Conservation (phyloP, 1,140 invertebrate genomes). For the Anagrus nilaparvatae region DNA sequence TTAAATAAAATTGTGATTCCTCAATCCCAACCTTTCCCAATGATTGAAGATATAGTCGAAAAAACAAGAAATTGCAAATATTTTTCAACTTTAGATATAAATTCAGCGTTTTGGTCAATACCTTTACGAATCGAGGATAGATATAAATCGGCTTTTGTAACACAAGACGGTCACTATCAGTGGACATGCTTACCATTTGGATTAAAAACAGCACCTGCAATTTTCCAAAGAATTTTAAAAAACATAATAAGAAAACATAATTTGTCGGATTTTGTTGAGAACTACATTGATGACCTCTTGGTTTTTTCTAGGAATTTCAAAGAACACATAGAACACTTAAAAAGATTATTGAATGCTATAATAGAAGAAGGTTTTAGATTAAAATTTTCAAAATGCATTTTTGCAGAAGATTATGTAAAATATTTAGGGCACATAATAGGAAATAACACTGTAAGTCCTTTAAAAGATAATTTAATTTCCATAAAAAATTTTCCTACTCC, state of each 20-base stretch:
- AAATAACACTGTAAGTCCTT: constrained; percentile 9
- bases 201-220: too few relatives aligned
- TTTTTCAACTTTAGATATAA: too few relatives aligned
- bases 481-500: constrained; percentile 18
- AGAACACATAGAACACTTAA: constrained; percentile 17
- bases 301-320: constrained; percentile 20
- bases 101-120: too few relatives aligned
- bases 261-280: constrained; percentile 16
- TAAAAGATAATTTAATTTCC: constrained; percentile 19
- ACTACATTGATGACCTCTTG: constrained; percentile 21
- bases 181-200: too few relatives aligned
- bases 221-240: constrained; percentile 16
- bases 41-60: too few relatives aligned
- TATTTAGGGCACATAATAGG: constrained; percentile 13
- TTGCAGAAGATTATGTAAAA: not conserved
- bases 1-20: too few relatives aligned
- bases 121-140: too few relatives aligned
- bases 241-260: constrained; percentile 21
- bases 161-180: too few relatives aligned
- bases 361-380: constrained; percentile 16
- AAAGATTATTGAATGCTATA: constrained; percentile 16
- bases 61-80: too few relatives aligned
- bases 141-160: too few relatives aligned
- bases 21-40: too few relatives aligned
- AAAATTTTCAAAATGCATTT: constrained; percentile 11